Conservation (phyloP, 2,797 vertebrate genomes). For the Varecia variegata region DNA sequence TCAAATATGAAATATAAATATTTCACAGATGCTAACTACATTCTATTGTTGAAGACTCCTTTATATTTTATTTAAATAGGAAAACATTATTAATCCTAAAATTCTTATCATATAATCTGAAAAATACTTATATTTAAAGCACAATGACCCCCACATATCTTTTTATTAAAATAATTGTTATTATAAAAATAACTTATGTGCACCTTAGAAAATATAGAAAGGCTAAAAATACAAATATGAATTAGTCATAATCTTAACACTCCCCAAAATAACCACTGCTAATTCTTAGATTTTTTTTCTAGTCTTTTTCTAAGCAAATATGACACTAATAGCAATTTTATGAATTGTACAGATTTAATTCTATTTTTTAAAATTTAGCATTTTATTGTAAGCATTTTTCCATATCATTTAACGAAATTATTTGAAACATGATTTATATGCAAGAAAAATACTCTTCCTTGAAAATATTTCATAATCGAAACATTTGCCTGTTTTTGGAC, state of each 20-base stretch:
- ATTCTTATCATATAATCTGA: neutral
- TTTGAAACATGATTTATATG: neutral
- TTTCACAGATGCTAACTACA: neutral
- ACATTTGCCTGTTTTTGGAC: neutral
- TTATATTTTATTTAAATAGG: neutral
- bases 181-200: neutral
- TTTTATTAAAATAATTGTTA: neutral
- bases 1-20: neutral
- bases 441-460: neutral
- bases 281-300: constrained; percentile 12
- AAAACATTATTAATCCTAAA: neutral
- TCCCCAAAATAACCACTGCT: neutral
- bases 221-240: neutral
- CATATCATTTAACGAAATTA: neutral
- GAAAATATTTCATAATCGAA: neutral
- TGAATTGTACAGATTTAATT: neutral
- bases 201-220: neutral
- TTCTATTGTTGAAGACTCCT: neutral
- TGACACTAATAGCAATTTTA: neutral
- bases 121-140: neutral
- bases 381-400: neutral
- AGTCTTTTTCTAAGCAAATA: neutral
- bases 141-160: neutral
- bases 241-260: neutral
- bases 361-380: neutral